Evolutionary conservation across 1,140 invertebrate species (phyloP).

Genomic region (Drosophila pruinosa): DNA sequence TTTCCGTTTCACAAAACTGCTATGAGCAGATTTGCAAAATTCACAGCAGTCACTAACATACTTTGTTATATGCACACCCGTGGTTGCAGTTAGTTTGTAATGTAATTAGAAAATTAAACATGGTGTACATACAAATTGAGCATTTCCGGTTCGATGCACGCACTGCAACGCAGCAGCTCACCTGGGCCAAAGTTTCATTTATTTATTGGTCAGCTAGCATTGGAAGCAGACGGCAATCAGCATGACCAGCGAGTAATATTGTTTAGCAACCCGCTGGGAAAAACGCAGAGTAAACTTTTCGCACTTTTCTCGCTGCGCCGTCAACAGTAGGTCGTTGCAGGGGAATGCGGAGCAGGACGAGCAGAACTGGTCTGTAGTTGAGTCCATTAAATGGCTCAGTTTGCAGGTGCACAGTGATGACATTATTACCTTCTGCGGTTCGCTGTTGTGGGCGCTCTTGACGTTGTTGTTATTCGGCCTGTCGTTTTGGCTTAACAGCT

Average conservation of each 20-base stretch:
- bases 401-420: conserved; percentile 55
- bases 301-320: conserved; percentile 2
- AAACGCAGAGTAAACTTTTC: conserved; percentile 9
- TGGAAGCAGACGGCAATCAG: conserved; percentile 1
- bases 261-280: conserved; percentile 1
- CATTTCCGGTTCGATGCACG: conserved; percentile 49
- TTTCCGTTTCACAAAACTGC: conserved; percentile 49
- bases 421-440: conserved; percentile 60
- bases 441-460: conserved; percentile 15
- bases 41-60: conserved; percentile 28
- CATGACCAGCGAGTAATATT: conserved; percentile 23
- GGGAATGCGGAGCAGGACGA: neutral
- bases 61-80: neutral
- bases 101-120: conserved; percentile 66
- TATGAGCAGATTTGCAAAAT: conserved; percentile 42
- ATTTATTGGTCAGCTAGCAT: conserved; percentile 38
- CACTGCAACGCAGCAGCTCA: neutral
- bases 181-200: conserved; percentile 23
- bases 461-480: conserved; percentile 32
- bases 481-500: conserved; percentile 68
- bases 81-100: neutral
- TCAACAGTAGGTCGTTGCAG: conserved; percentile 45
- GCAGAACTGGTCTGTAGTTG: neutral
- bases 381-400: conserved; percentile 50
- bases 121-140: conserved; percentile 53